Base-by-base conservation (phyloP, 2,797 vertebrate species). In the Coluber constrictor region DNA sequence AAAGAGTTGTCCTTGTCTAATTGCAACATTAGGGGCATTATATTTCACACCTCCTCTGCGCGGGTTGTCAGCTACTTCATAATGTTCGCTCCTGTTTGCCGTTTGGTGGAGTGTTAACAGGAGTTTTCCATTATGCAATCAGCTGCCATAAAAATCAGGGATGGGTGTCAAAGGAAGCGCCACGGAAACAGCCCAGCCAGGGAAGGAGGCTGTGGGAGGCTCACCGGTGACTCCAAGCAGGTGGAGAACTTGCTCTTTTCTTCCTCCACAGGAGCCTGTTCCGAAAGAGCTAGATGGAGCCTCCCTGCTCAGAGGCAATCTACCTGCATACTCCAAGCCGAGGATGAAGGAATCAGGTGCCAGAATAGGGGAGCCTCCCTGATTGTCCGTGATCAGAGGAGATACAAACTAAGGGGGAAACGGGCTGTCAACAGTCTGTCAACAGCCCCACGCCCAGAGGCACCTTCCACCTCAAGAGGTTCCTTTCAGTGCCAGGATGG, bases 11-110 rank as follows among this genome's bases (percentile, higher is more conserved):
- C 90, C 89, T 51, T 63, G 89, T 88, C 93, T 94, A 90, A 94
- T 90, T 92, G 93, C 91, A 92, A 37, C 91, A 86, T 92, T 92
- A 88, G 89, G 86, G 93, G 88, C 89, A 37, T 89, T 88, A 15
- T 86, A 66, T 83, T 94, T 92, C 93, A 92, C 93, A 92, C 93
- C 86, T 92, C 89, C 66, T 86, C 86, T 25, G 86, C 54, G 11
- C 56, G 18, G 32, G 27, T 91, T 91, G 93, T 92, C 89, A 92
- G 57, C 20, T 6, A 66, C 93, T 32, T 61, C 27, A 61, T n/a
- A 79, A 90, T 25, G 88, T 92, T 92, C 61, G 43, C 91, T 43
- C n/a, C 27, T 60, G 90, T 92, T 92, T 47, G 27, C 93, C 74
- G 6, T 90, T 86, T 16, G n/a, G 29, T 57, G 3, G 47, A 88